Conservation (phyloP, 2,113 vertebrate species). For the Datnioides undecimradiatus region DNA sequence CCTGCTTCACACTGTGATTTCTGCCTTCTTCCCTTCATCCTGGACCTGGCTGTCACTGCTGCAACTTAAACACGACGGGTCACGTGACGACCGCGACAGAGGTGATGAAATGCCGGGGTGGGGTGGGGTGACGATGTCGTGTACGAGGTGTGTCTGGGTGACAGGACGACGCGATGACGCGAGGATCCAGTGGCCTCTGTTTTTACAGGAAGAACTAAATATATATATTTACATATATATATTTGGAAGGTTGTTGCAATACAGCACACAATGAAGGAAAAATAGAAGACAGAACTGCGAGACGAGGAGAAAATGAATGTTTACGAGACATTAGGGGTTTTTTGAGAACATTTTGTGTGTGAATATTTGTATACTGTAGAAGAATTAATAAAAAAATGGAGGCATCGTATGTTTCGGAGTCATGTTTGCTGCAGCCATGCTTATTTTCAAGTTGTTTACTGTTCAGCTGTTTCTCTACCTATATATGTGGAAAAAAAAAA, state of each 20-base stretch:
- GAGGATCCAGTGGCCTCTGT: conserved; percentile 33
- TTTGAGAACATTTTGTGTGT: conserved; percentile 86
- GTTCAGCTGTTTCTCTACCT: no score
- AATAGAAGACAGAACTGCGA: conserved; percentile 32
- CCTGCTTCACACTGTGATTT: conserved; percentile 94
- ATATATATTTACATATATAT: conserved; percentile 27
- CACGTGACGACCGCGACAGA: not conserved
- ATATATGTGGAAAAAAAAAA: not conserved
- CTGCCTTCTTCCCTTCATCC: conserved; percentile 84
- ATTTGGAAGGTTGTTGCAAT: conserved; percentile 27
- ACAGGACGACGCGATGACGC: not conserved
- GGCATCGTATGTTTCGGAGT: conserved; percentile 28
- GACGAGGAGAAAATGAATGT: conserved; percentile 74
- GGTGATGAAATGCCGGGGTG: conserved; percentile 8
- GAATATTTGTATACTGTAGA: conserved; percentile 92
- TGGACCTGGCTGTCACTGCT: conserved; percentile 49
- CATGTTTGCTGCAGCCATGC: conserved; percentile 4
- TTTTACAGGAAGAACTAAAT: conserved; percentile 32
- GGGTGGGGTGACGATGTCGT: conserved; percentile 21
- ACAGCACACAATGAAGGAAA: conserved; percentile 67
- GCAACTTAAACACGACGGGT: not conserved
- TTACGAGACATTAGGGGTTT: conserved; percentile 76
- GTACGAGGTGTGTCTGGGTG: conserved; percentile 11
- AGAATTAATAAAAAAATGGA: conserved; percentile 88
- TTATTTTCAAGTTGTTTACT: not conserved